Evolutionary conservation across 1,140 invertebrate genomes (phyloP).

Genomic region (Sitodiplosis mosellana): DNA sequence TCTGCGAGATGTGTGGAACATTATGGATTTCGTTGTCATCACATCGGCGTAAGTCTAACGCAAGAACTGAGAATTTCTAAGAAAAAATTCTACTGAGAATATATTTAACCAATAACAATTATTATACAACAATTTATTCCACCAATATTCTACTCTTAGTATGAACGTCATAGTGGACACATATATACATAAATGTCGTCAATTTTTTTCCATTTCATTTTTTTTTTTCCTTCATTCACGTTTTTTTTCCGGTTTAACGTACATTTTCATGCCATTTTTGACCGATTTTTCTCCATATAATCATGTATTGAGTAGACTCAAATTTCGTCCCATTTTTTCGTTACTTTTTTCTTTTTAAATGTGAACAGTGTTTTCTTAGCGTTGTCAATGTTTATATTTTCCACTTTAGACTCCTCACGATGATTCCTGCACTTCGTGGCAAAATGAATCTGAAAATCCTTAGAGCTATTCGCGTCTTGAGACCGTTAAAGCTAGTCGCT

Average conservation of each 20-base stretch:
- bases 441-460: slow-evolving; percentile 96
- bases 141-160: slow-evolving; percentile 21
- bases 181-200: too few species aligned
- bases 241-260: too few species aligned
- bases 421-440: slow-evolving; percentile 61
- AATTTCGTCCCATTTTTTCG: neutral
- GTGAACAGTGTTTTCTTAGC: neutral
- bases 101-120: neutral
- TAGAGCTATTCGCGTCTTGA: slow-evolving; percentile 96
- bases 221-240: too few species aligned
- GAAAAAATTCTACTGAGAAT: neutral
- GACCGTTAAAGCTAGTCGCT: slow-evolving; percentile 99
- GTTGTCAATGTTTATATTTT: slow-evolving; percentile 34
- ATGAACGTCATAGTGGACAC: too few species aligned
- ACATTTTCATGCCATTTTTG: too few species aligned
- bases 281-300: slow-evolving; percentile 34
- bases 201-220: too few species aligned
- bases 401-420: slow-evolving; percentile 53
- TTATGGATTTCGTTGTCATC: slow-evolving; percentile 99
- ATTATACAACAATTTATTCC: neutral
- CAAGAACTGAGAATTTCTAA: neutral
- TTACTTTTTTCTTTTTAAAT: neutral
- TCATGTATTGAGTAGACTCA: neutral
- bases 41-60: slow-evolving; percentile 82
- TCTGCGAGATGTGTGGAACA: slow-evolving; percentile 99